Conservation (phyloP, 2,113 vertebrate species). For the Cavia aperea region DNA sequence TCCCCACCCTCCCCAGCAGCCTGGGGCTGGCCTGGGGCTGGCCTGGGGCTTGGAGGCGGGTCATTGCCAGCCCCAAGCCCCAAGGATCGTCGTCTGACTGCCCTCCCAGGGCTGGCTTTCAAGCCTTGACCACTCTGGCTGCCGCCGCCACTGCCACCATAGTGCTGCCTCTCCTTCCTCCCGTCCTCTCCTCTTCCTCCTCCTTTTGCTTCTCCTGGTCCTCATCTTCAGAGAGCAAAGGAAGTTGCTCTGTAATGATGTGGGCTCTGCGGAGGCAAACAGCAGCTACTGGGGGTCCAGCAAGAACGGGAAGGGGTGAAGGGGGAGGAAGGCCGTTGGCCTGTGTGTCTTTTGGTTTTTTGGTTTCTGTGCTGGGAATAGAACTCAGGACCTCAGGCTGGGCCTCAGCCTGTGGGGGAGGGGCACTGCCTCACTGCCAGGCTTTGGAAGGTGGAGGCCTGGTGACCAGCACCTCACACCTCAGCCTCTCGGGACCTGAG, state of each 20-base stretch:
- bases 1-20: neutral
- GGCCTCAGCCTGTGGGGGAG: neutral
- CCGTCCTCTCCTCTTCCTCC: neutral
- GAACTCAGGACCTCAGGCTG: no score
- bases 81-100: neutral
- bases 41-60: neutral
- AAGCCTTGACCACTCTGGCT: constrained; percentile 74
- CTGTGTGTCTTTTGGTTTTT: no score
- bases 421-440: fast-evolving
- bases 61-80: neutral
- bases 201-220: neutral
- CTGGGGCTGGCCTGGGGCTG: neutral
- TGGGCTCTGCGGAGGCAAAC: constrained; percentile 83
- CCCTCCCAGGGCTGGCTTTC: constrained; percentile 59
- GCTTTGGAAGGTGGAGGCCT: neutral
- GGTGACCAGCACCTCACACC: neutral
- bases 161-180: neutral
- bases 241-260: constrained; percentile 85
- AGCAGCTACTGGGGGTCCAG: constrained; percentile 81
- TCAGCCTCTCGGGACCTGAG: no score
- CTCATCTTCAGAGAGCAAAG: constrained; percentile 75
- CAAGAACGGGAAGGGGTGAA: constrained; percentile 40
- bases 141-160: neutral
- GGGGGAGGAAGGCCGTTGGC: neutral
- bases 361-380: no score